Evolutionary conservation across 2,113 vertebrate species (phyloP).

Genomic region (Rallus limicola): DNA sequence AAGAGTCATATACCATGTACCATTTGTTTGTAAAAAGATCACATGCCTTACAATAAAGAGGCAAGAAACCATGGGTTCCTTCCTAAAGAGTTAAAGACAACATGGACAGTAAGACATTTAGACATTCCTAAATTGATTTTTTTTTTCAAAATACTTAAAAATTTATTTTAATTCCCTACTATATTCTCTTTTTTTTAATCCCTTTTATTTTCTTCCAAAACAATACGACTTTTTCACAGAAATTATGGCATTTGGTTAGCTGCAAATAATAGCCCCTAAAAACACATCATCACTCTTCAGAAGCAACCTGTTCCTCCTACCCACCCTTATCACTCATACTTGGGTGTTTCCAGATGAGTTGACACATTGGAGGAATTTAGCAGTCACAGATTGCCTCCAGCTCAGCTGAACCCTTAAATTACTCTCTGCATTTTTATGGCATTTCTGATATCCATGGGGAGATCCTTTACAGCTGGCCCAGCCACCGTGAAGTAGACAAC

Average conservation of each 20-base stretch:
- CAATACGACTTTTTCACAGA: background rate
- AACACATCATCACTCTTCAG: background rate
- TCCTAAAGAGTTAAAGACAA: background rate
- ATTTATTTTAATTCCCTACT: background rate
- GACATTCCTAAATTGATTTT: background rate
- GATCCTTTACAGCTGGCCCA: background rate
- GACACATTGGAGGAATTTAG: background rate
- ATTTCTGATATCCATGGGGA: background rate
- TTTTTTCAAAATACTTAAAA: background rate
- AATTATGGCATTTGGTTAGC: background rate
- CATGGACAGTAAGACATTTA: background rate
- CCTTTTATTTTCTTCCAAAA: background rate
- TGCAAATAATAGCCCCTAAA: background rate
- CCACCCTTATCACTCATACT: background rate
- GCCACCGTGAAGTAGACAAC: background rate
- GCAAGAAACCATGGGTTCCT: background rate
- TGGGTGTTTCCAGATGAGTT: background rate
- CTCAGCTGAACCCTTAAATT: background rate
- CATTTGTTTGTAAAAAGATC: background rate
- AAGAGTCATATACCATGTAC: background rate
- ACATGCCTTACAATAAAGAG: background rate
- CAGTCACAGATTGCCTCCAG: background rate
- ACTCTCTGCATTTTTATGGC: background rate
- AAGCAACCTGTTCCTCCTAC: background rate
- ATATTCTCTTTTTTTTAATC: rapidly evolving